Evolutionary conservation across 2,113 vertebrate genomes (phyloP).

Genomic region (Dolichallabes microphthalmus): DNA sequence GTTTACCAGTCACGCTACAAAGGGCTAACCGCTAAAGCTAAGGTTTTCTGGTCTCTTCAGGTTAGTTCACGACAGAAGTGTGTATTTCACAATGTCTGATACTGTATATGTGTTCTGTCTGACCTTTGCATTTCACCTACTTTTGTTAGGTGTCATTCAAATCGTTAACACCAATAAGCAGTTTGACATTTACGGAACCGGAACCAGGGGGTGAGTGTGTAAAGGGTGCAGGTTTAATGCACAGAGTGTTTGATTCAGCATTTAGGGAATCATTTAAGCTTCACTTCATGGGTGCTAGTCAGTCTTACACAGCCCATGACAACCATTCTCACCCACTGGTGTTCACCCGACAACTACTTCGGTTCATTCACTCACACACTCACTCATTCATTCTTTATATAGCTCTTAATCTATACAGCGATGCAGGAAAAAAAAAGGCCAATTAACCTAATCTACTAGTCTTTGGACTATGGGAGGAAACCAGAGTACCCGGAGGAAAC

Average conservation of each 20-base stretch:
- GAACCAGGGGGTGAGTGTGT: background rate
- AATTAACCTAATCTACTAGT: too few species aligned
- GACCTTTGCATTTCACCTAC: background rate
- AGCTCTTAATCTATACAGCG: too few species aligned
- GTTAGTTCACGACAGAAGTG: too few species aligned
- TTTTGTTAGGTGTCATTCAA: background rate
- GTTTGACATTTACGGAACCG: constrained; percentile 15
- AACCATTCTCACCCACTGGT: background rate
- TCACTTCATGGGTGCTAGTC: background rate
- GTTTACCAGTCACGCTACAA: too few species aligned
- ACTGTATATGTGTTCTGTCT: background rate
- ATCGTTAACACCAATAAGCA: background rate
- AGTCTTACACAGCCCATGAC: background rate
- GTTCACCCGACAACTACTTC: background rate
- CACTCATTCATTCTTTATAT: too few species aligned
- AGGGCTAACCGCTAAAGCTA: too few species aligned
- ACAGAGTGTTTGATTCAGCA: background rate
- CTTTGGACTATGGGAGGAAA: too few species aligned
- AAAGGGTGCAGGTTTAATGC: background rate
- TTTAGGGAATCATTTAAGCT: background rate
- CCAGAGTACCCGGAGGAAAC: too few species aligned
- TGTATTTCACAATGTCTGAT: background rate
- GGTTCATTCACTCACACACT: too few species aligned
- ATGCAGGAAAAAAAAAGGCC: too few species aligned
- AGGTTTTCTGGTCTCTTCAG: too few species aligned